phyloP scores from a whole-genome alignment of 2,797 vertebrate genomes.

The Labroides dimidiatus region DNA sequence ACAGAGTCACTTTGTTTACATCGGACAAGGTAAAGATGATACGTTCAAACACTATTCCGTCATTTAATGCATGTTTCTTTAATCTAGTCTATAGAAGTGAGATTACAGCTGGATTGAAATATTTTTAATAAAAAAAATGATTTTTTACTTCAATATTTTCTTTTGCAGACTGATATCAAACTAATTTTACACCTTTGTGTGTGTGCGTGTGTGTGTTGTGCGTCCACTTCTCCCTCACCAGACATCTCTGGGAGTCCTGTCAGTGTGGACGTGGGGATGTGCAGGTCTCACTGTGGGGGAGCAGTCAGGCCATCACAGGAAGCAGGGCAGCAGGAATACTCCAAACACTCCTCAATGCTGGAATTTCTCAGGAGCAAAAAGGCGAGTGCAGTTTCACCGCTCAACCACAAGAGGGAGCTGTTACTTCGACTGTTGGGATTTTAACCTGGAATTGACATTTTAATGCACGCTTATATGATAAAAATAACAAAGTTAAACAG shows the following conservation, averaged over 20 bases:
- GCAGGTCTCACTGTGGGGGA: constrained; percentile 80
- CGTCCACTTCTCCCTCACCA: constrained; percentile 40
- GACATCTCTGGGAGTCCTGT: constrained; percentile 85
- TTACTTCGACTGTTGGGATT: not conserved
- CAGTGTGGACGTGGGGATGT: constrained; percentile 83
- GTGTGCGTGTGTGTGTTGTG: not conserved
- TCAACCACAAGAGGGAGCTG: constrained; percentile 54
- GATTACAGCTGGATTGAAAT: too few relatives aligned
- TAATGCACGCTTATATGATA: too few relatives aligned
- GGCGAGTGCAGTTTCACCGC: constrained; percentile 62
- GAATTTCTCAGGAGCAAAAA: constrained; percentile 86
- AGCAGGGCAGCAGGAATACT: constrained; percentile 67
- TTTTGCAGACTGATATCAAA: not conserved
- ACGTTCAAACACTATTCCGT: not conserved
- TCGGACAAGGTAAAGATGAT: constrained; percentile 80
- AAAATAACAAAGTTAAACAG: too few relatives aligned
- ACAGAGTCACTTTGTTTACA: constrained; percentile 81
- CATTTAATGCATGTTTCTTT: too few relatives aligned
- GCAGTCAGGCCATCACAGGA: constrained; percentile 41
- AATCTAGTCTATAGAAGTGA: too few relatives aligned
- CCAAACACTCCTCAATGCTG: constrained; percentile 82
- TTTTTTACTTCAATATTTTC: too few relatives aligned
- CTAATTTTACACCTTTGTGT: not conserved
- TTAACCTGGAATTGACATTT: not conserved
- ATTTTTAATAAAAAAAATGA: too few relatives aligned